Evolutionary conservation across 2,113 vertebrate species (phyloP), one percentile per base, ranked within the genome.

Genomic region (Carollia perspicillata): DNA sequence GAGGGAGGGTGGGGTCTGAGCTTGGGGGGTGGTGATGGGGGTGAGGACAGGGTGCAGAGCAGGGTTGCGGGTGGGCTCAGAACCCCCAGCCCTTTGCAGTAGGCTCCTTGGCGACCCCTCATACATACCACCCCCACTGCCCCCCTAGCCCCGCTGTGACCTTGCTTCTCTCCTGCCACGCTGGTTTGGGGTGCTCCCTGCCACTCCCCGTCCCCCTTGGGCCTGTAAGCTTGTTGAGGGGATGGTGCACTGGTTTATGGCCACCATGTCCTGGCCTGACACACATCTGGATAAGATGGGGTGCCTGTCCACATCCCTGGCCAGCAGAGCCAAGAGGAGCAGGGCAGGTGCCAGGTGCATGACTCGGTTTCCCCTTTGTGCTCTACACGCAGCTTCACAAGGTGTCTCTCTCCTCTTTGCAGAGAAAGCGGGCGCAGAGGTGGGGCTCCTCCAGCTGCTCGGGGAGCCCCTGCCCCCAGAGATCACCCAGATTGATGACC

Each of bases 401-500:
- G 2, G 3, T 42, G 4, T 80, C 71, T 93, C 88, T 95, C 80
- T 98, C 98, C 33, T 95, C 80, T 97, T 86, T 93, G 44, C 98
- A 99, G 99, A 99, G 75, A 97, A 96, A 12, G 30, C 60, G 8
- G 86, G 51, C 26, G 58, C 92, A 0, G 99, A 99, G 63, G 98
- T 99, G 95, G 98, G 99, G 26, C 98, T 99, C 23, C 98, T 98
- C 91, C 99, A 99, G 97, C 98, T 99, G 90, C 99, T 99, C 0
- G 99, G 99, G 75, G 99, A 99, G 77, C 99, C 99, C 3, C 99
- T 98, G 0, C 99, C 99, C 0, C 97, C 91, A 35, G 98, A 99
- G 40, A 98, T 99, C 96, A 95, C 97, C 12, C 98, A 96, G 85
- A 97, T 98, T 13, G 97, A 98, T 0, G 99, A 98, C 47, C 98